Conservation (phyloP, 1,140 invertebrate species). For the Cardiocondyla obscurior region DNA sequence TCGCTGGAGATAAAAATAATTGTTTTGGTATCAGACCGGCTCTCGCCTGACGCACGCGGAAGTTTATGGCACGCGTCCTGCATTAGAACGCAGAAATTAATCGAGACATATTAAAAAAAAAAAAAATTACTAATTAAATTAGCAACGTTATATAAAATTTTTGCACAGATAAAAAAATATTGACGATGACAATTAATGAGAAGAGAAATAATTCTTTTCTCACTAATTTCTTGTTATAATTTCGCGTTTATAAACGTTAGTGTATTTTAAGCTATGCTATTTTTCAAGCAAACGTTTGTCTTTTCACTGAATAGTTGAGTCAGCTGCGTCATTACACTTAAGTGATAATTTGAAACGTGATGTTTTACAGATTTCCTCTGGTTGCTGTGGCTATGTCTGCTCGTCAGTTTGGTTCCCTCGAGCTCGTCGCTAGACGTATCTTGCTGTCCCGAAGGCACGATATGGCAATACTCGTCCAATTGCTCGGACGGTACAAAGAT, state of each 20-base stretch:
- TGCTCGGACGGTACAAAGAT: slow-evolving; percentile 70
- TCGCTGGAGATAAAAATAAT: slow-evolving; percentile 5
- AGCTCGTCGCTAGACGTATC: slow-evolving; percentile 12
- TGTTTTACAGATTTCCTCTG: slow-evolving; percentile 18
- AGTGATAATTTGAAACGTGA: background rate
- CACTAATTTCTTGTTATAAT: slow-evolving; percentile 17
- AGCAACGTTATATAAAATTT: no score
- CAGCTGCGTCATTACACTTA: background rate
- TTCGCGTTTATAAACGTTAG: background rate
- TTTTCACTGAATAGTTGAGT: background rate
- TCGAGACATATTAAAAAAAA: background rate
- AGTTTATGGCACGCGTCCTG: background rate
- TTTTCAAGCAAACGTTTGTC: background rate
- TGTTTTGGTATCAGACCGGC: background rate
- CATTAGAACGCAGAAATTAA: background rate
- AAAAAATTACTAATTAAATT: no score
- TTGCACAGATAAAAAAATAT: no score
- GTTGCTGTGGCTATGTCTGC: slow-evolving; percentile 40
- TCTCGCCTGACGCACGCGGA: slow-evolving; percentile 4
- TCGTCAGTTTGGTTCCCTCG: slow-evolving; percentile 10
- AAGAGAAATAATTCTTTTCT: no score
- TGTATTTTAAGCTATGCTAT: background rate
- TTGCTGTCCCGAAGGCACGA: slow-evolving; percentile 59
- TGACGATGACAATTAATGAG: slow-evolving; percentile 12
- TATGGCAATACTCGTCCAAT: slow-evolving; percentile 35